Evolutionary conservation across 2,113 vertebrate genomes (phyloP).

Genomic region (Saguinus midas): DNA sequence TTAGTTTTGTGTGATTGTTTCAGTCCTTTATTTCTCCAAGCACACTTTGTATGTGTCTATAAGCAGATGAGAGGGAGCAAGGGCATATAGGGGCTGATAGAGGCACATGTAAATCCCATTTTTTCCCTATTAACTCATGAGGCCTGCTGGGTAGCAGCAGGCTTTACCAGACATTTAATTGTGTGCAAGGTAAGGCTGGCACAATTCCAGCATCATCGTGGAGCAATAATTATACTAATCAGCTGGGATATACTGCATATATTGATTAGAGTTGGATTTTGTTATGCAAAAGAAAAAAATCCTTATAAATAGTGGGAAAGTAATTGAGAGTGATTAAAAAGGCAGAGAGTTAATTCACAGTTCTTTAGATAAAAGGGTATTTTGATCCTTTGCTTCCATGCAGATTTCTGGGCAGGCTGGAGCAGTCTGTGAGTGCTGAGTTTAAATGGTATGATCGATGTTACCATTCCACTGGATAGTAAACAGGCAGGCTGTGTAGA

Average conservation of each 20-base stretch:
- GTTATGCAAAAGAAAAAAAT: slow-evolving; percentile 54
- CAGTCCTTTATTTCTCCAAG: background rate
- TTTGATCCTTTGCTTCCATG: slow-evolving; percentile 56
- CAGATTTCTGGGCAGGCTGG: background rate
- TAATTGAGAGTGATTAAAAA: slow-evolving; percentile 72
- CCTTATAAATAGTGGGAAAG: slow-evolving; percentile 56
- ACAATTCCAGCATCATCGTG: slow-evolving; percentile 1
- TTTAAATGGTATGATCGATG: slow-evolving; percentile 2
- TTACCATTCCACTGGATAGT: slow-evolving; percentile 23
- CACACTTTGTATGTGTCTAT: background rate
- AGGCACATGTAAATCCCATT: slow-evolving; percentile 55
- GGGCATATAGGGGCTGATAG: slow-evolving; percentile 31
- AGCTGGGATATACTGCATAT: slow-evolving; percentile 51
- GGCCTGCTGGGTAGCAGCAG: slow-evolving; percentile 65
- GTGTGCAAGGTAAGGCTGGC: slow-evolving; percentile 54
- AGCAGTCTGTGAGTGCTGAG: background rate
- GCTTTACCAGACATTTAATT: slow-evolving; percentile 58
- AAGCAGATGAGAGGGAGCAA: slow-evolving; percentile 27
- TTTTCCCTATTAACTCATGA: slow-evolving; percentile 50
- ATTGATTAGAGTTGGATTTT: slow-evolving; percentile 73
- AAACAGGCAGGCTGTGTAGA: background rate
- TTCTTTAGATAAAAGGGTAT: slow-evolving; percentile 59
- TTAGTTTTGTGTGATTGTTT: background rate
- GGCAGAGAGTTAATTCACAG: slow-evolving; percentile 65
- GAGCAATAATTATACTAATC: slow-evolving; percentile 50